phyloP scores from a whole-genome alignment of 2,888 invertebrate species.

The Cremastinae sp. region DNA sequence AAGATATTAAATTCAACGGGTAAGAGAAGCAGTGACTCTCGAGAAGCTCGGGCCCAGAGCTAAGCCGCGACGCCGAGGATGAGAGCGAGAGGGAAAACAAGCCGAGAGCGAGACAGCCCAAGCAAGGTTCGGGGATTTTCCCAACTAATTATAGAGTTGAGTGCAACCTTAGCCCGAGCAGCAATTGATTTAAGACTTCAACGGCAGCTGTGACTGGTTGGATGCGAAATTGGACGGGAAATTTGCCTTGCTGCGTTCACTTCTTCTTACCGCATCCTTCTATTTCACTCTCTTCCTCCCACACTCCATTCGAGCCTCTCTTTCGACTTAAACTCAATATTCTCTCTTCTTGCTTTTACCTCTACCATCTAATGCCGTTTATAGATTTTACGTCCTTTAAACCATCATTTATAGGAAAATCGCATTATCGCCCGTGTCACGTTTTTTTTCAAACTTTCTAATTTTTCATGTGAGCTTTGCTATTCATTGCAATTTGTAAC shows the following conservation, averaged over 20 bases:
- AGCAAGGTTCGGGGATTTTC: slow-evolving; percentile 61
- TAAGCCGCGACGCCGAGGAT: background rate
- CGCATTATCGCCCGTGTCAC: slow-evolving; percentile 14
- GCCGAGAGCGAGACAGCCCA: slow-evolving; percentile 2
- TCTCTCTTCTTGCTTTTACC: slow-evolving; percentile 27
- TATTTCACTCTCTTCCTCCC: slow-evolving; percentile 28
- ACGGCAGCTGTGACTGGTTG: slow-evolving; percentile 71
- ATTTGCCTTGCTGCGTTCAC: slow-evolving; percentile 67
- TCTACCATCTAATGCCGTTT: slow-evolving; percentile 17
- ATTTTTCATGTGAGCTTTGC: too few species aligned
- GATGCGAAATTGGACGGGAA: slow-evolving; percentile 72
- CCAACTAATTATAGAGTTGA: slow-evolving; percentile 75
- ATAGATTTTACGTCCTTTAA: slow-evolving; percentile 20
- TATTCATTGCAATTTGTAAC: too few species aligned
- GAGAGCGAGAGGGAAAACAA: too few species aligned
- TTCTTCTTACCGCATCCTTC: slow-evolving; percentile 44
- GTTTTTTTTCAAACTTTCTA: background rate
- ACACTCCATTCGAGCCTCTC: slow-evolving; percentile 12
- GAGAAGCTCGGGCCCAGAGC: slow-evolving; percentile 20
- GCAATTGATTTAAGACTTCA: slow-evolving; percentile 77
- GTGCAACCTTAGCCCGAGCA: slow-evolving; percentile 72
- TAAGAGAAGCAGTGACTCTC: slow-evolving; percentile 50
- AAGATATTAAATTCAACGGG: slow-evolving; percentile 75
- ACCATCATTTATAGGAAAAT: slow-evolving; percentile 16
- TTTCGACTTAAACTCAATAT: slow-evolving; percentile 14